phyloP scores from a whole-genome alignment of 2,888 invertebrate genomes.

The Idaea aversata region DNA sequence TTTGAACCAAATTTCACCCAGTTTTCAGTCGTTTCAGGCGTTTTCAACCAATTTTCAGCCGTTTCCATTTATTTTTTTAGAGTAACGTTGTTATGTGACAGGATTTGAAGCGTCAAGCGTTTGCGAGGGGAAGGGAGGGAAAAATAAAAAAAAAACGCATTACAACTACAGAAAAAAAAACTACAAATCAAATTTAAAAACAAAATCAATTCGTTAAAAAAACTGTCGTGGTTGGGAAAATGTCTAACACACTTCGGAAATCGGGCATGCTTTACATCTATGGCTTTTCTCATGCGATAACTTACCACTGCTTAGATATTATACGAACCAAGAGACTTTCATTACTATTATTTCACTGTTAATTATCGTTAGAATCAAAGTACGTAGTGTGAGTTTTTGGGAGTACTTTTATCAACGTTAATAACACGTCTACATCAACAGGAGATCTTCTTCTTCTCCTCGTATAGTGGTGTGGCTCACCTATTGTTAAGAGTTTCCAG shows the following conservation, averaged over 20 bases:
- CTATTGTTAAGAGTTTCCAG: no score
- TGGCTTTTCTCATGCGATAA: conserved; percentile 65
- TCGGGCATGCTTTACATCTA: conserved; percentile 68
- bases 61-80: conserved; percentile 21
- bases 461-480: no score
- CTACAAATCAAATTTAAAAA: conserved; percentile 36
- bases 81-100: conserved; percentile 70
- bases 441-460: no score
- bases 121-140: conserved; percentile 68
- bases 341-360: conserved; percentile 4
- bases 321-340: not conserved
- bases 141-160: conserved; percentile 77
- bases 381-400: not conserved
- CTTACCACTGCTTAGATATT: conserved; percentile 38
- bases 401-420: not conserved
- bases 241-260: conserved; percentile 69
- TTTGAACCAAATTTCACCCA: conserved; percentile 3
- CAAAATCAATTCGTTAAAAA: conserved; percentile 34
- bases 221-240: conserved; percentile 75
- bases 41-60: not conserved
- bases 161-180: conserved; percentile 78
- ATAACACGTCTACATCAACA: not conserved
- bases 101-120: conserved; percentile 79
- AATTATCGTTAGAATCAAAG: not conserved
- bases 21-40: conserved; percentile 8